Conservation (phyloP, 2,113 vertebrate species). For the Empidonax alnorum region DNA sequence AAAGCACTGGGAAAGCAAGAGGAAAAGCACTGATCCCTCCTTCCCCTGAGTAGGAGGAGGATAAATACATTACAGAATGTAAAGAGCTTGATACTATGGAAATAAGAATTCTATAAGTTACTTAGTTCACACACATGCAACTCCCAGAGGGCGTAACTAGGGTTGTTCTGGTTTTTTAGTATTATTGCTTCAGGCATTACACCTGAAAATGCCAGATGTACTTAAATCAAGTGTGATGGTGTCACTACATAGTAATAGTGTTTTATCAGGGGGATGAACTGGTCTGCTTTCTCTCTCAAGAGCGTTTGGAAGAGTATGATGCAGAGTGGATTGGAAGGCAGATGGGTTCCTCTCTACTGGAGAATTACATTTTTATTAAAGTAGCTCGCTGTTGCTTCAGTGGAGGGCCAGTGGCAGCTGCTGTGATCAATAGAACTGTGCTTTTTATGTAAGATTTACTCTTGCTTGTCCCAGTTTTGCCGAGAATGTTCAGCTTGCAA, state of each 20-base stretch:
- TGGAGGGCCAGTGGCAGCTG: constrained; percentile 22
- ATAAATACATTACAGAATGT: constrained; percentile 38
- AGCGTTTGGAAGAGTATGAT: not conserved
- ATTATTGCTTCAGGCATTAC: constrained; percentile 70
- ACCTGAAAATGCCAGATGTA: constrained; percentile 69
- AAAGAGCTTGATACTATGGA: constrained; percentile 44
- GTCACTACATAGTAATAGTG: constrained; percentile 51
- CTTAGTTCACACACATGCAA: constrained; percentile 52
- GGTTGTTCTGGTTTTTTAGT: constrained; percentile 50
- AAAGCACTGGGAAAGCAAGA: not conserved
- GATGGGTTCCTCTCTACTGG: constrained; percentile 31
- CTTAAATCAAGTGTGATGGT: constrained; percentile 57
- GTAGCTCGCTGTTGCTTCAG: constrained; percentile 30
- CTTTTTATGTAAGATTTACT: constrained; percentile 69
- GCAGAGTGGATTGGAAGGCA: constrained; percentile 27
- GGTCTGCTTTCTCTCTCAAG: constrained; percentile 22
- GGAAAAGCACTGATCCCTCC: not conserved
- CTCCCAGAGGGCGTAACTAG: constrained; percentile 37
- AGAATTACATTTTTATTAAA: constrained; percentile 66
- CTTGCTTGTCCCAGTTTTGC: constrained; percentile 41
- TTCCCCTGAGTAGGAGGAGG: not conserved
- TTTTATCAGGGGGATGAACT: constrained; percentile 41
- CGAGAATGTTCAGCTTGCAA: constrained; percentile 49
- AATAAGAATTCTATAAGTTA: constrained; percentile 54
- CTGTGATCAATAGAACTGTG: constrained; percentile 53